Base-by-base conservation (phyloP, 53 echinoderm and acorn worm genomes). In the Paelopatides confundens region DNA sequence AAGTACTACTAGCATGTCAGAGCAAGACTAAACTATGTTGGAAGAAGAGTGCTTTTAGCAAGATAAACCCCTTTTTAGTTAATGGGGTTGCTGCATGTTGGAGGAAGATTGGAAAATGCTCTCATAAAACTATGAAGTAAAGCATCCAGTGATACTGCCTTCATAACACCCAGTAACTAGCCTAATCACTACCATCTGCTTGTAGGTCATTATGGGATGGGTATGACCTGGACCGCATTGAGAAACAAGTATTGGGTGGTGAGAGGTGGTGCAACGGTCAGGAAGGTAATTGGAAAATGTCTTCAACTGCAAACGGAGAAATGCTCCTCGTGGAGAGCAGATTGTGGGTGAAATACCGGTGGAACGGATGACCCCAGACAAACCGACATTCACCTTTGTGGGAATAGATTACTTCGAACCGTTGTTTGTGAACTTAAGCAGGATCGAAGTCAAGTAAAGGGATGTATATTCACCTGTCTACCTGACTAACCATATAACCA, bases 211-310 rank as follows among this genome's bases (percentile, higher is more conserved):
- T 78, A 47, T 43, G 91, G 87, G 63, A 32, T 35, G 39, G 91
- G 91, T 13, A 87, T 87, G 87, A 91, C 87, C 24, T 87, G 87
- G 87, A 35, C 79, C 21, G 77, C 91, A n/a, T 58, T 91, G 48
- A 34, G 87, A 68, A 43, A 87, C 35, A 88, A 51, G 18, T 87
- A 43, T 33, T 91, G 91, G 86, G 51, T 92, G 15, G 6, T 88
- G 35, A 88, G 71, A 28, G 92, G 87, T 4, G 88, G 92, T n/a
- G 86, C 91, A 29, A 66, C 67, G 17, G 91, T 90, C 17, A 26
- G 91, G 15, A 39, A 65, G 35, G 36, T 88, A 51, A 82, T 87
- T 29, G 87, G 91, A 11, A 70, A 88, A 15, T 91, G 91, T 36
- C 69, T 90, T 91, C 69, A 15, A 37, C 11, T 89, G 90, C 48